A percentile compares a stretch with the other conserved stretches of the same genome.
These are phyloP conservation scores for Epirrhoe alternata DNA, from an alignment of 2,888 invertebrate genomes.

Conservation along the genomic window DNA sequence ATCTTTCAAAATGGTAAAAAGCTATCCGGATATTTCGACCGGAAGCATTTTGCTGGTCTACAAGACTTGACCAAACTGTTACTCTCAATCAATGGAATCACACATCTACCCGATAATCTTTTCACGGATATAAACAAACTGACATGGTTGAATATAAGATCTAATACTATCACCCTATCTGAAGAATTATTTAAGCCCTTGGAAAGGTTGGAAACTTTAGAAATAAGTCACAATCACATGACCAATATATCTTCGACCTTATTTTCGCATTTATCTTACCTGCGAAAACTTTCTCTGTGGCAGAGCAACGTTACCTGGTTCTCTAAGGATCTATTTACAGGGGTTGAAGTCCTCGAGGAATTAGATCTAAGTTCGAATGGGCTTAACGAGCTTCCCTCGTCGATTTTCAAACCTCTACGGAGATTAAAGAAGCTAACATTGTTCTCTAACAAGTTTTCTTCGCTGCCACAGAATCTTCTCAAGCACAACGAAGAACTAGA, in stretches of 20 bases:
- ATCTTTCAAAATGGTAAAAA: constrained; percentile 84
- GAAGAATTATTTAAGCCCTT: constrained; percentile 84
- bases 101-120: constrained; percentile 86
- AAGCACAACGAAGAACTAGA: constrained; percentile 81
- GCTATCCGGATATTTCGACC: constrained; percentile 82
- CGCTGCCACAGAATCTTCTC: constrained; percentile 87
- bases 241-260: constrained; percentile 85
- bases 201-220: constrained; percentile 85
- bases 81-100: constrained; percentile 86
- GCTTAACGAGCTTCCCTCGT: constrained; percentile 85
- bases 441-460: constrained; percentile 87
- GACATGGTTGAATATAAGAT: constrained; percentile 87
- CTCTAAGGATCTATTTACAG: constrained; percentile 86
- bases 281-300: constrained; percentile 88
- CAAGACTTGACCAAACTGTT: constrained; percentile 82
- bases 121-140: constrained; percentile 86
- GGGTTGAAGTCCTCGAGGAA: constrained; percentile 85
- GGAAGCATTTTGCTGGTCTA: constrained; percentile 85
- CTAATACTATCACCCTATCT: constrained; percentile 85
- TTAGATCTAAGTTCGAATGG: constrained; percentile 89
- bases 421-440: constrained; percentile 88
- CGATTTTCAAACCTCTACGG: constrained; percentile 86
- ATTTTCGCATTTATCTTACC: constrained; percentile 86
- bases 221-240: constrained; percentile 88
- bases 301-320: constrained; percentile 88